phyloP scores from a whole-genome alignment of 2,888 invertebrate species.

The Acronicta aceris region DNA sequence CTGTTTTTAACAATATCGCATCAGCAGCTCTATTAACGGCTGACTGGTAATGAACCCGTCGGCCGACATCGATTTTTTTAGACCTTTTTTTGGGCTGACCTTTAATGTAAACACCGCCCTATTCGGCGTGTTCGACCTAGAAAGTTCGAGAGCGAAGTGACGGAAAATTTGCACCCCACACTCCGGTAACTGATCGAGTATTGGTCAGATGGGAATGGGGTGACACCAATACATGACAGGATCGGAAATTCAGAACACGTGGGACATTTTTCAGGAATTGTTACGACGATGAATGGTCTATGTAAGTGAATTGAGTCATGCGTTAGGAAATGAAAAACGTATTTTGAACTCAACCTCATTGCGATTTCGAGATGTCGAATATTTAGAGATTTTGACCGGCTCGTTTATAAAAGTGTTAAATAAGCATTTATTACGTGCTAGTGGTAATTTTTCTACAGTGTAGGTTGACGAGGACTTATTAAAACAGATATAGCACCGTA shows the following conservation, averaged over 20 bases:
- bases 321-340: slow-evolving; percentile 46
- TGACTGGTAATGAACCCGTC: slow-evolving; percentile 27
- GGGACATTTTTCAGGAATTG: slow-evolving; percentile 43
- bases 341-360: slow-evolving; percentile 45
- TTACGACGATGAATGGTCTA: slow-evolving; percentile 35
- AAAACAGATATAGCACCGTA: slow-evolving; percentile 6
- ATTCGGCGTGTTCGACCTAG: slow-evolving; percentile 19
- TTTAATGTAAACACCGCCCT: slow-evolving; percentile 60
- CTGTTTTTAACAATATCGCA: slow-evolving; percentile 17
- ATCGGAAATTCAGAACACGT: slow-evolving; percentile 23
- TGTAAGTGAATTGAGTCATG: slow-evolving; percentile 48
- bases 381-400: slow-evolving; percentile 32
- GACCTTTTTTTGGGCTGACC: slow-evolving; percentile 65
- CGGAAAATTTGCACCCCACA: slow-evolving; percentile 37
- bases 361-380: slow-evolving; percentile 22
- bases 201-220: slow-evolving; percentile 44
- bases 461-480: slow-evolving; percentile 22
- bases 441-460: slow-evolving; percentile 15
- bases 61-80: slow-evolving; percentile 68
- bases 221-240: slow-evolving; percentile 62
- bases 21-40: slow-evolving; percentile 33
- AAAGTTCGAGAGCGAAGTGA: slow-evolving; percentile 36
- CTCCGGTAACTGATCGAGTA: slow-evolving; percentile 22
- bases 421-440: slow-evolving; percentile 41
- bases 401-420: slow-evolving; percentile 50